These are phyloP conservation scores for Odontocolon sp. DNA, from an alignment of 2,888 invertebrate genomes.

Conservation along the genomic window DNA sequence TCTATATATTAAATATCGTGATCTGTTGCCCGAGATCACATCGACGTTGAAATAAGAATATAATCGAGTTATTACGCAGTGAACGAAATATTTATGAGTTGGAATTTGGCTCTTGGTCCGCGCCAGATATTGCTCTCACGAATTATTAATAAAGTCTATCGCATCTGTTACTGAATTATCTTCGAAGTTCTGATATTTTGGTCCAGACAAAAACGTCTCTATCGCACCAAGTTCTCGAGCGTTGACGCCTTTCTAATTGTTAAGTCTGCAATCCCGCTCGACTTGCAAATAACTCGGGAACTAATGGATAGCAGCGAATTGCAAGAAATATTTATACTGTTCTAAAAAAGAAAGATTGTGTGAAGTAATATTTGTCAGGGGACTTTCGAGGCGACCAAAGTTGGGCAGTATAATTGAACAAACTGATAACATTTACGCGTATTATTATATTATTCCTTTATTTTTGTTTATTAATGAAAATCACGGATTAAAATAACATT, in stretches of 20 bases:
- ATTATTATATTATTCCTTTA: not conserved
- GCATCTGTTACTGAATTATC: slow-evolving; percentile 78
- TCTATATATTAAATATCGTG: not conserved
- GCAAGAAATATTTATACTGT: not conserved
- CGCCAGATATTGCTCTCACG: slow-evolving; percentile 7
- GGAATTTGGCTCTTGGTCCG: not conserved
- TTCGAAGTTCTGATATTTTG: slow-evolving; percentile 67
- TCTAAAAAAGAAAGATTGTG: not conserved
- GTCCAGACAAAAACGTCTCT: slow-evolving; percentile 44
- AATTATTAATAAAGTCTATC: slow-evolving; percentile 70
- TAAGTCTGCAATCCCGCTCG: slow-evolving; percentile 43
- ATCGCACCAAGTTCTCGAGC: slow-evolving; percentile 3
- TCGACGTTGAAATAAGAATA: not conserved
- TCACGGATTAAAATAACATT: no score
- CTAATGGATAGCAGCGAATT: slow-evolving; percentile 1
- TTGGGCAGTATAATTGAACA: not conserved
- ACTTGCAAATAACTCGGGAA: slow-evolving; percentile 19
- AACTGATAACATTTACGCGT: no score
- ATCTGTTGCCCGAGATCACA: not conserved
- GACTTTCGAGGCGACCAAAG: not conserved
- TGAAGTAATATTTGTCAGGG: not conserved
- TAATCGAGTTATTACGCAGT: not conserved
- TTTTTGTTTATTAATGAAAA: not conserved
- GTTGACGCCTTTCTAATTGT: slow-evolving; percentile 34
- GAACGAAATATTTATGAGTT: not conserved